Base-by-base conservation (phyloP, 2,888 invertebrate species). In the Bombylius discolor region DNA sequence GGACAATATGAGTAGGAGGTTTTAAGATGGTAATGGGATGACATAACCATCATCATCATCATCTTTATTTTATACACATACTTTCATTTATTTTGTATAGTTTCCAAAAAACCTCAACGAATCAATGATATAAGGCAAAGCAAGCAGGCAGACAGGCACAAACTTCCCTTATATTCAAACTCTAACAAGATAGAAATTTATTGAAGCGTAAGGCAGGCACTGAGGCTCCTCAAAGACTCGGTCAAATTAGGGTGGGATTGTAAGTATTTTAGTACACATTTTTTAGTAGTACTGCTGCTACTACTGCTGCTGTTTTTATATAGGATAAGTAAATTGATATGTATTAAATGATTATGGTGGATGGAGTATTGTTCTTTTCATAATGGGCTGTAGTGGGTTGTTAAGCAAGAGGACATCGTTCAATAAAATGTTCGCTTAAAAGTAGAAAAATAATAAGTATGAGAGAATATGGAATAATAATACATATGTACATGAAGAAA, bases 111-210 rank as follows among this genome's bases (percentile, higher is more conserved):
- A 7, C 39, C 39, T 42, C 7, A 42, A 42, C 39, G 39, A 42
- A 11, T 11, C 8, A 42, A 42, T 11, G 11, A 6, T 42, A n/a
- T n/a, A n/a, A n/a, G n/a, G n/a, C n/a, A n/a, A n/a, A 39, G 9
- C 11, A 39, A 11, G 8, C 1, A 42, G 11, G 39, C 39, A 5
- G 39, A 11, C 39, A 42, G 12, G 39, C 39, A 42, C 4, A 42
- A 42, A 42, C 39, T 11, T 42, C 39, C 46, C 14, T 14, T 23
- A 23, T 23, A 23, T 14, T 14, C n/a, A 6, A n/a, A 46, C 46
- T 46, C 4, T 6, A 56, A 56, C 50, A 54, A 57, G 57, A 57
- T 44, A 54, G 51, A 50, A 57, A 57, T 57, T 57, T 57, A 57
- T 57, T 57, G 57, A 57, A 57, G 57, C 57, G 51, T 57, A 57